phyloP scores from a whole-genome alignment of 2,113 vertebrate species.

The Rhodinocichla rosea region DNA sequence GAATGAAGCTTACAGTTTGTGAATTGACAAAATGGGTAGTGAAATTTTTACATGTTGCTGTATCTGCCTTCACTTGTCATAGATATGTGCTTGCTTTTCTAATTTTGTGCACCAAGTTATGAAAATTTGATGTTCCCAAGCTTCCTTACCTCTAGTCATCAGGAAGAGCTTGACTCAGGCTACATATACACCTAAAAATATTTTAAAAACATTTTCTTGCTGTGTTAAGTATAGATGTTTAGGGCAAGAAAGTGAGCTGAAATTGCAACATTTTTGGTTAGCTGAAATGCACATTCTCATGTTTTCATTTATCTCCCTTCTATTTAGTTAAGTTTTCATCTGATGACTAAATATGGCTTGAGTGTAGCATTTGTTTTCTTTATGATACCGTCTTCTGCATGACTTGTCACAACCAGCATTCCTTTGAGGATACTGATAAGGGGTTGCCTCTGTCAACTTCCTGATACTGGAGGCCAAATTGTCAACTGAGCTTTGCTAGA shows the following conservation, averaged over 20 bases:
- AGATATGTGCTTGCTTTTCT: neutral
- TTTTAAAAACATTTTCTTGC: neutral
- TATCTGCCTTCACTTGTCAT: neutral
- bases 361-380: conserved; percentile 14
- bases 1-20: neutral
- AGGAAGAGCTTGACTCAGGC: neutral
- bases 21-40: neutral
- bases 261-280: neutral
- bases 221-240: neutral
- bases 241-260: neutral
- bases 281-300: neutral
- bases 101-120: neutral
- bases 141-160: neutral
- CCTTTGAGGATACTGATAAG: neutral
- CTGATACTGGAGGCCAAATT: neutral
- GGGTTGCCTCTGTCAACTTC: neutral
- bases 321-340: neutral
- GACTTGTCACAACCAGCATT: neutral
- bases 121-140: neutral
- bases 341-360: neutral
- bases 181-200: neutral
- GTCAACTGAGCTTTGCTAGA: neutral
- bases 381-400: neutral
- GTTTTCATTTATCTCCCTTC: neutral
- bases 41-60: neutral